Evolutionary conservation across 2,797 vertebrate species (phyloP).

Genomic region (Protosalanx chinensis): DNA sequence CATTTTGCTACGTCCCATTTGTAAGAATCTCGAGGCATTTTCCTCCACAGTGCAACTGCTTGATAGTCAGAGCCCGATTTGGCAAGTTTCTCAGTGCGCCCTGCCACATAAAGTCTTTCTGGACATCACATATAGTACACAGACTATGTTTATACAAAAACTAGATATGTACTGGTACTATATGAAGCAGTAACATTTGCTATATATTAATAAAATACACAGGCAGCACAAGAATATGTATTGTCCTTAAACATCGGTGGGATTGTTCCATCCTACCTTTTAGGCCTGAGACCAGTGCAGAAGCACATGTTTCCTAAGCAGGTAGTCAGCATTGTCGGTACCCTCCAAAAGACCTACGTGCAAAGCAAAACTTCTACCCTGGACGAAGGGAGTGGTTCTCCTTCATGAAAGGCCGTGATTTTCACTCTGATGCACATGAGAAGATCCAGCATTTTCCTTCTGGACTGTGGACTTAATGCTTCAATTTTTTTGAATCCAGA

Average conservation of each 20-base stretch:
- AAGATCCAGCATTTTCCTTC: background rate
- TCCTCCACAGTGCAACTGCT: too few species aligned
- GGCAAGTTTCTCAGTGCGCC: background rate
- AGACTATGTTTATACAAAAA: too few species aligned
- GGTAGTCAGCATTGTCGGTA: constrained; percentile 10
- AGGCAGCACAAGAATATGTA: background rate
- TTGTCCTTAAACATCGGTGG: background rate
- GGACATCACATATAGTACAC: too few species aligned
- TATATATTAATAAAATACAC: background rate
- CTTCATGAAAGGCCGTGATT: background rate
- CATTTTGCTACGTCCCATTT: constrained; percentile 43
- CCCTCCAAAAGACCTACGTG: background rate
- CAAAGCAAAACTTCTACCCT: background rate
- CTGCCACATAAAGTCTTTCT: background rate
- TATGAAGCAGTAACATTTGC: too few species aligned
- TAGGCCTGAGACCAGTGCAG: constrained; percentile 7
- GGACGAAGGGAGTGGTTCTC: background rate
- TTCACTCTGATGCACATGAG: background rate
- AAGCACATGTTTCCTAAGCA: constrained; percentile 11
- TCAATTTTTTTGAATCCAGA: background rate
- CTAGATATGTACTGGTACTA: too few species aligned
- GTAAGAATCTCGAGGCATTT: background rate
- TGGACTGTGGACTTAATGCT: background rate
- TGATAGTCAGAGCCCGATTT: too few species aligned
- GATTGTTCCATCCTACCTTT: constrained; percentile 7